These are phyloP conservation scores for Drosophila longiperda DNA, from an alignment of 2,888 invertebrate species.

Conservation along the genomic window DNA sequence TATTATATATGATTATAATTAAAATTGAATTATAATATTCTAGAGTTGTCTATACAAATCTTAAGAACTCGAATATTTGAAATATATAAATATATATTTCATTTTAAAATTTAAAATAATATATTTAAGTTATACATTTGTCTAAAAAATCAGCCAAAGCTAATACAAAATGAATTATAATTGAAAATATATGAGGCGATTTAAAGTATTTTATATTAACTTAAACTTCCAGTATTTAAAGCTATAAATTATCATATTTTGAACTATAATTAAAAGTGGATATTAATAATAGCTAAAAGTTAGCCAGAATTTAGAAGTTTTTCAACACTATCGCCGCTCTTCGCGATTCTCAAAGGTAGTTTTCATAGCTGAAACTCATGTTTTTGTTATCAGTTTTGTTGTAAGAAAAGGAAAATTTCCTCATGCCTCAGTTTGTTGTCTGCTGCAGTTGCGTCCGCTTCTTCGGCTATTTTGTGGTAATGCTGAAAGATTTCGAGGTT, in stretches of 20 bases:
- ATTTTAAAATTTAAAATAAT: not conserved
- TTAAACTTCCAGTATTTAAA: no score
- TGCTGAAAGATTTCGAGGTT: slow-evolving; percentile 24
- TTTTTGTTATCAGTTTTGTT: slow-evolving; percentile 31
- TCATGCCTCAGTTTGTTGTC: slow-evolving; percentile 21
- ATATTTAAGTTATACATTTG: not conserved
- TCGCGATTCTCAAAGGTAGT: slow-evolving; percentile 15
- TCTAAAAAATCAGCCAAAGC: not conserved
- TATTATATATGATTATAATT: not conserved
- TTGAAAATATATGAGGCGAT: not conserved
- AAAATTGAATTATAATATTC: not conserved
- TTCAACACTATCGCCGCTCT: slow-evolving; percentile 20
- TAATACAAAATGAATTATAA: not conserved
- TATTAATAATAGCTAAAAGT: not conserved
- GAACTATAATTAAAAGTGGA: not conserved
- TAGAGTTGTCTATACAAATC: not conserved
- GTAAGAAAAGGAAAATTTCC: slow-evolving; percentile 29
- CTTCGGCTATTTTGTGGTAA: slow-evolving; percentile 37
- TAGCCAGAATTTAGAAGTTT: not conserved
- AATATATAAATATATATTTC: not conserved
- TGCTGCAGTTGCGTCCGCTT: not conserved
- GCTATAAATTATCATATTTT: not conserved
- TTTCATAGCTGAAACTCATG: not conserved
- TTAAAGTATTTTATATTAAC: not conserved
- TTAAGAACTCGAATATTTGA: not conserved